phyloP scores from a whole-genome alignment of 2,797 vertebrate genomes.

The Myotis findleyi region DNA sequence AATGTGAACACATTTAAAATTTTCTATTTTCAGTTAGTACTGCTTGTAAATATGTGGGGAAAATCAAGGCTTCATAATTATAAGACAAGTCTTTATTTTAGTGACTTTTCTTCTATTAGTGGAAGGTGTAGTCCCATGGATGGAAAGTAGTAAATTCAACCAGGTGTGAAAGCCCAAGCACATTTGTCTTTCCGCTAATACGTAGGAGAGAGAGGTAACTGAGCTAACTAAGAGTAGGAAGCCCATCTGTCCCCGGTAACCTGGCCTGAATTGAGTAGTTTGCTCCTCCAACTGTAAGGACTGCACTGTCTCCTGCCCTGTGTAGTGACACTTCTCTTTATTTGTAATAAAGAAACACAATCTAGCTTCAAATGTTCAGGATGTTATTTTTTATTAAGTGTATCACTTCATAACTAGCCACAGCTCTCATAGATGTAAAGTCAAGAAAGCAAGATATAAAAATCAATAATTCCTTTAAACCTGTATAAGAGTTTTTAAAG shows the following conservation, averaged over 20 bases:
- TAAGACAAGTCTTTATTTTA: not conserved
- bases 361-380: not conserved
- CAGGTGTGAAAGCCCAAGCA: not conserved
- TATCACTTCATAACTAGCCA: not conserved
- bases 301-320: not conserved
- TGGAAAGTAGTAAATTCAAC: not conserved
- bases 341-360: not conserved
- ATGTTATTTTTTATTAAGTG: not conserved
- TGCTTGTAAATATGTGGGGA: not conserved
- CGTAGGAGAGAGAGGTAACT: not conserved
- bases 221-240: not conserved
- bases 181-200: not conserved
- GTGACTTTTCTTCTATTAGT: not conserved
- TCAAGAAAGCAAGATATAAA: conserved; percentile 34
- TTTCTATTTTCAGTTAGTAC: not conserved
- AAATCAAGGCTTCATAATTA: not conserved
- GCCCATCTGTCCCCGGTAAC: not conserved
- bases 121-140: not conserved
- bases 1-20: not conserved
- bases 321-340: not conserved
- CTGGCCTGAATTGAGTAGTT: not conserved
- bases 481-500: not conserved
- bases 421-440: conserved; percentile 1
- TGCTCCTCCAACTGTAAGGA: not conserved
- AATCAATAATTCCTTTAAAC: conserved; percentile 36